Base-by-base conservation (phyloP, 2,797 vertebrate genomes). In the Siniperca undulata region DNA sequence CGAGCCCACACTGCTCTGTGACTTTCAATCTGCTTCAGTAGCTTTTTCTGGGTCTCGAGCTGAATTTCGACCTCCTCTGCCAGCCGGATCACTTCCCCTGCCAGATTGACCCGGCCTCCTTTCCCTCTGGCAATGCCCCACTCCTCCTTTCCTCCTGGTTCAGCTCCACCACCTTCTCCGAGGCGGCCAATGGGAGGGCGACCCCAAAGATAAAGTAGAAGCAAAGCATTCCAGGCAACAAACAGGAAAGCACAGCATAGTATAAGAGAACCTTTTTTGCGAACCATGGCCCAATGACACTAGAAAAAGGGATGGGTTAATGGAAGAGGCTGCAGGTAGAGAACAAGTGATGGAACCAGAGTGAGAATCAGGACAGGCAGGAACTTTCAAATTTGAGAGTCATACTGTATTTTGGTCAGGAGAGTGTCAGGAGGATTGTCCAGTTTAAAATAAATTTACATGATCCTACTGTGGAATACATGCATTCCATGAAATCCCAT, bases 191-290 rank as follows among this genome's bases (percentile, higher is more conserved):
- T 88, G 0, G 95, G 94, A 27, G 97, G 96, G 59, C 97, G 96
- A 52, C 96, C 97, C 97, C 97, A 97, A 82, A 99, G 96, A 93
- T 99, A 99, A 67, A 99, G 96, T n/a, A 99, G 95, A 74, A 99
- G 95, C 86, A 99, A 93, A 77, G 96, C 97, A 53, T 99, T 98
- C 98, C 98, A 99, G 77, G 96, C 96, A 10, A 99, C 94, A 65
- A 99, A 99, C 74, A 99, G 96, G 92, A 97, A 95, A 81, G 97
- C 97, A 88, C 97, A 96, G 87, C 97, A 98, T 84, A 97, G 87
- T 93, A 97, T 97, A 80, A 97, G 93, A 85, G 95, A 97, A 90
- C 95, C 95, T 96, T 97, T 98, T 94, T 98, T 98, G 82, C 95
- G 96, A 93, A 97, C 95, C 96, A 97, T 97, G 95, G 95, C 94